Conservation (phyloP, 1,140 invertebrate species). For the Caenorhabditis latens region DNA sequence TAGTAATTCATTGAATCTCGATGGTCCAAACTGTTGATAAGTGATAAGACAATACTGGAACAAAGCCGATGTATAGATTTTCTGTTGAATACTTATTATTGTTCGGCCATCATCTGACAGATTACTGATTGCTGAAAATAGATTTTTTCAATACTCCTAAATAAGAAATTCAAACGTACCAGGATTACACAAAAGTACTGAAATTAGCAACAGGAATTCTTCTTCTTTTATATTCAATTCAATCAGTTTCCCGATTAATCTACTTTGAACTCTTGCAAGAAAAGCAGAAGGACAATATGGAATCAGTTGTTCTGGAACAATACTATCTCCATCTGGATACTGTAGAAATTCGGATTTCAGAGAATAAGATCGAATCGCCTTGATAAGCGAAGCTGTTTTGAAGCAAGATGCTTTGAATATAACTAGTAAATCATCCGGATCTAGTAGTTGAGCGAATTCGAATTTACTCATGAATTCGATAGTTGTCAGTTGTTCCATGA, state of each 20-base stretch:
- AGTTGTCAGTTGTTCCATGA: conserved; percentile 38
- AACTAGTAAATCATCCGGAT: not conserved
- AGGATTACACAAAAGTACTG: not conserved
- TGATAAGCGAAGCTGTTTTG: conserved; percentile 15
- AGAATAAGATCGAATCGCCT: conserved; percentile 32
- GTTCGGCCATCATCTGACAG: not conserved
- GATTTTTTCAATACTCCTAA: not conserved
- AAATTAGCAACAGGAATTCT: conserved; percentile 17
- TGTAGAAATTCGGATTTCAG: not conserved
- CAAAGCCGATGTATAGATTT: conserved; percentile 10
- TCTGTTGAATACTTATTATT: conserved; percentile 4
- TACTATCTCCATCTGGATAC: conserved; percentile 26
- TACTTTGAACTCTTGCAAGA: conserved; percentile 11
- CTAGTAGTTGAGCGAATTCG: not conserved
- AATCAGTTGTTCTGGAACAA: conserved; percentile 10
- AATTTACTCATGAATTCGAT: conserved; percentile 40
- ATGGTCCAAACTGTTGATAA: not conserved
- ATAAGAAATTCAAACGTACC: not conserved
- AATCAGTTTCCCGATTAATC: conserved; percentile 16
- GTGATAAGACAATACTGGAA: conserved; percentile 12
- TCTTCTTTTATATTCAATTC: conserved; percentile 35
- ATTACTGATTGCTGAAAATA: not conserved
- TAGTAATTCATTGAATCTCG: conserved; percentile 11
- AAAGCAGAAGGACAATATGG: not conserved
- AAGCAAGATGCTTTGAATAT: conserved; percentile 17